Conservation (phyloP, 2,888 invertebrate species). For the Synergus japonicus region DNA sequence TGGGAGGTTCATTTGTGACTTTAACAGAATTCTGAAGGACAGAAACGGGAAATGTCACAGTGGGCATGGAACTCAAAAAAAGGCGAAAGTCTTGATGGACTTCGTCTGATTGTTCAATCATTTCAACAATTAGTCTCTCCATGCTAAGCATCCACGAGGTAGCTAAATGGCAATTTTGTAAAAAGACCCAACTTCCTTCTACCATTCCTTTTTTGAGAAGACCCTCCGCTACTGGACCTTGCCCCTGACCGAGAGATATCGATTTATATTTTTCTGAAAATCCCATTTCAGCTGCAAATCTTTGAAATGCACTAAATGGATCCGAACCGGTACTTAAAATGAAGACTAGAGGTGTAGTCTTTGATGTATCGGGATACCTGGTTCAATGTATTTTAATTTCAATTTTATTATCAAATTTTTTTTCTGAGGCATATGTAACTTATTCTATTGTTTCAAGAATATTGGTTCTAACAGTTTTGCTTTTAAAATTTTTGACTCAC, state of each 20-base stretch:
- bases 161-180: slow-evolving; percentile 95
- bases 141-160: slow-evolving; percentile 94
- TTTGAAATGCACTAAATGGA: slow-evolving; percentile 89
- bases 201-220: slow-evolving; percentile 85
- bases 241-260: slow-evolving; percentile 94
- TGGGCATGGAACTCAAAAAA: slow-evolving; percentile 94
- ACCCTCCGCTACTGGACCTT: slow-evolving; percentile 92
- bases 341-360: slow-evolving; percentile 89
- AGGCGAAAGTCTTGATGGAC: slow-evolving; percentile 88
- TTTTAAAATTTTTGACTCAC: slow-evolving; percentile 75
- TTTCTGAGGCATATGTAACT: not conserved
- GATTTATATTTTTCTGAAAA: slow-evolving; percentile 82
- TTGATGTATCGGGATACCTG: slow-evolving; percentile 86
- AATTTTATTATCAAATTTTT: not conserved
- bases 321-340: slow-evolving; percentile 93
- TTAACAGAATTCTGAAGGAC: slow-evolving; percentile 95
- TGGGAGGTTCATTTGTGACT: slow-evolving; percentile 96
- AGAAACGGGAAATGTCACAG: slow-evolving; percentile 90
- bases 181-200: slow-evolving; percentile 92
- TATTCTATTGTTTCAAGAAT: not conserved
- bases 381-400: slow-evolving; percentile 46
- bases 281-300: slow-evolving; percentile 88
- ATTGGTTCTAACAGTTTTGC: not conserved
- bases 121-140: slow-evolving; percentile 87
- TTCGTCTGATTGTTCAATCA: slow-evolving; percentile 83